Base-by-base conservation (phyloP, 30 jellyfish, hydroid and myxozoan species). In the Rhopilema esculentum region DNA sequence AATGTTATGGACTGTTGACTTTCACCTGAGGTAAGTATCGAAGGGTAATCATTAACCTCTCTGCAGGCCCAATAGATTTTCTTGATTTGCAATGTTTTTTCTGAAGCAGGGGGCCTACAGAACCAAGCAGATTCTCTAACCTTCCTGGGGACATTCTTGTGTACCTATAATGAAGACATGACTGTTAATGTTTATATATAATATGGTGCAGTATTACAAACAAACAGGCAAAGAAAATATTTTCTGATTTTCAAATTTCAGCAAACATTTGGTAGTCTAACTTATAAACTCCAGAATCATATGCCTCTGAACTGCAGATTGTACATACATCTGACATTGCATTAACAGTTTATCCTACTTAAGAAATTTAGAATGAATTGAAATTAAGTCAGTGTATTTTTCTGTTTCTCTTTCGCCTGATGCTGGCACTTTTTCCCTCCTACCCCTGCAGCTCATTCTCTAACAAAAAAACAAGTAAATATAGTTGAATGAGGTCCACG, bases 21-120 rank as follows among this genome's bases (percentile, higher is more conserved):
- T 8, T 87, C 91, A 8, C 96, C 96, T 1, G 91, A 68, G 30
- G 96, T 40, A 87, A 76, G 67, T 75, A 87, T 48, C 91, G 69
- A 1, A 75, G 74, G 53, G 96, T 87, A 15, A 75, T 27, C 30
- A 49, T 29, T 1, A 87, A 32, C 9, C 91, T 79, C 50, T 87
- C 86, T 57, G 83, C 84, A 4, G 91, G 72, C 40, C 80, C 62
- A 66, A 76, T 86, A 21, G 89, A 12, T 40, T 40, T 40, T 40
- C 57, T 40, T 40, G 57, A 40, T 40, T 40, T 40, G 57, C 57
- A 40, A 40, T 40, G 57, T 40, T 40, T 40, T 40, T 72, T 72
- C 90, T 1, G 69, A 27, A 84, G 62, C 32, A 61, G 40, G 53
- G 91, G 83, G 1, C 82, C 89, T 26, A 84, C 90, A 0, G 49